Base-by-base conservation (phyloP, 2,113 vertebrate genomes). In the Hirundichthys speculiger region DNA sequence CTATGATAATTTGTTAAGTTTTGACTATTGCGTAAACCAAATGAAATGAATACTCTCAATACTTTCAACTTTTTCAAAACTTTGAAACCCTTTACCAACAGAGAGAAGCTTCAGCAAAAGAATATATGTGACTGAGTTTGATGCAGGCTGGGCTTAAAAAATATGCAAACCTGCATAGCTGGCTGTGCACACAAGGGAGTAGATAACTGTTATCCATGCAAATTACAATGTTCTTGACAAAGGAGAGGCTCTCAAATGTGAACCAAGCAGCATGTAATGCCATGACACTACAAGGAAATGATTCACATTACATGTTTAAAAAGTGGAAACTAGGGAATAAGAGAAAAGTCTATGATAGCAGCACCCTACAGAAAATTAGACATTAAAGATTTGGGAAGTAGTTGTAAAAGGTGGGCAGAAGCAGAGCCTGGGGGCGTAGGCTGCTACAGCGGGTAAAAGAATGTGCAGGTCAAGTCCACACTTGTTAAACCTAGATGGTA, bases 401-500 rank as follows among this genome's bases (percentile, higher is more conserved):
- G 40, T 43, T 57, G 50, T 68, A 55, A 75, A 81, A 61, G 51
- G 64, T 74, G 55, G 73, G 72, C 64, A 72, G 66, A 55, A 77
- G 73, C n/a, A 57, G 51, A 43, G 64, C 79, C 63, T 60, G 1
- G 42, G 40, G 75, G 70, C 50, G 24, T 39, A 16, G 57, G 49
- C 73, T 83, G 85, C 64, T 69, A 11, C 42, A 70, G 76, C 82
- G 77, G 51, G 88, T 81, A 45, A 69, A 91, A 91, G 87, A 92
- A 93, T 93, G 88, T 79, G 69, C 65, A 66, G 70, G 67, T 92
- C 91, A 89, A 86, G 93, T 69, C 87, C 38, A 52, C 64, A 86
- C 92, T 86, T 90, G 92, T 87, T 70, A 75, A 64, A 70, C 18
- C 0, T 71, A 71, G 70, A 87, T 73, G 52, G 52, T 75, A 80